Evolutionary conservation across 2,888 invertebrate genomes (phyloP).

Genomic region (Dendrolimus pini): DNA sequence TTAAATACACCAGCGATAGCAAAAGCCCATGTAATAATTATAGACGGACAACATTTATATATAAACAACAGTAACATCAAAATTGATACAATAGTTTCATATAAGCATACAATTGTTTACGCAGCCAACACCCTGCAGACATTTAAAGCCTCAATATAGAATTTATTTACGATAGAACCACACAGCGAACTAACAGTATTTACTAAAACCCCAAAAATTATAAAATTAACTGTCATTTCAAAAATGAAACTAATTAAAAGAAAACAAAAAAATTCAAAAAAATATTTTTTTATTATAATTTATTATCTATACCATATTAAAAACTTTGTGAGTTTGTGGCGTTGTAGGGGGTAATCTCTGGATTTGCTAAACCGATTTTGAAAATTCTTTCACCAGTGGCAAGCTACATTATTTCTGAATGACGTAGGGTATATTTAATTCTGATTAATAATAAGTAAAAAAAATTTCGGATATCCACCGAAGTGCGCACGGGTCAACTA

Average conservation of each 20-base stretch:
- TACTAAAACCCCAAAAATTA: background rate
- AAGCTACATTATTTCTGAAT: no score
- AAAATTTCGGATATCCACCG: no score
- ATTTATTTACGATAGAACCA: slow-evolving; percentile 46
- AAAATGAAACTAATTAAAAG: slow-evolving; percentile 1
- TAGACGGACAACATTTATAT: slow-evolving; percentile 41
- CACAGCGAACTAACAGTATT: slow-evolving; percentile 41
- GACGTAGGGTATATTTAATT: no score
- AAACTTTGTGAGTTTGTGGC: no score
- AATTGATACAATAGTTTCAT: slow-evolving; percentile 19
- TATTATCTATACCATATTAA: no score
- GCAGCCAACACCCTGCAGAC: slow-evolving; percentile 76
- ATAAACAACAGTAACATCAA: slow-evolving; percentile 20
- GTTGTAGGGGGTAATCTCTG: no score
- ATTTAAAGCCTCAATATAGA: slow-evolving; percentile 60
- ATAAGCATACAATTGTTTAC: slow-evolving; percentile 33
- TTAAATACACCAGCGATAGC: slow-evolving; percentile 49
- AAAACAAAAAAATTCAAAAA: slow-evolving; percentile 5
- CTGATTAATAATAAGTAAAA: no score
- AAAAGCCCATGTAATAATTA: slow-evolving; percentile 35
- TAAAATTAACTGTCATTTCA: background rate
- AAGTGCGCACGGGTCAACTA: no score
- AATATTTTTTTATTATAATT: no score
- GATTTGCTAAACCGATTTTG: no score
- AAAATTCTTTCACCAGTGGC: no score